A percentile compares a stretch with the other conserved stretches of the same genome.
Evolutionary conservation across 2,888 invertebrate species (phyloP).

Genomic region (Drosophila vallismaia): DNA sequence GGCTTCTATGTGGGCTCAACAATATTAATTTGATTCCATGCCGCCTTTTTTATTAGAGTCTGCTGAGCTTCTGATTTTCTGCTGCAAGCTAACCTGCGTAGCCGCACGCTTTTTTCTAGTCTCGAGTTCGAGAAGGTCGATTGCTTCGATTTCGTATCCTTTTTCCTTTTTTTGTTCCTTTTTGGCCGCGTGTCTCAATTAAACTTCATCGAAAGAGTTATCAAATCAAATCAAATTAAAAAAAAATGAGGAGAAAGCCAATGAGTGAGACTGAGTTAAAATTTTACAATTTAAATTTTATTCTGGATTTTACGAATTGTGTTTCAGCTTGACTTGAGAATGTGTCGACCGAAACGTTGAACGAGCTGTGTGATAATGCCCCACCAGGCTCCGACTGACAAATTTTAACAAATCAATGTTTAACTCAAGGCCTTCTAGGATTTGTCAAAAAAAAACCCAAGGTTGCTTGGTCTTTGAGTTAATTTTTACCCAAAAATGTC

Average conservation of each 20-base stretch:
- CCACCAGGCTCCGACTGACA: neutral
- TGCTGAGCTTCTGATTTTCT: neutral
- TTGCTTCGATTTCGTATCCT: neutral
- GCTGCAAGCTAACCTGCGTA: neutral
- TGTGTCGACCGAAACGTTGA: slow-evolving; percentile 61
- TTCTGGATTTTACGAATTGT: slow-evolving; percentile 32
- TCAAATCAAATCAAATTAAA: neutral
- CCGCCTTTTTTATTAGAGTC: neutral
- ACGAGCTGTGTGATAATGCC: slow-evolving; percentile 48
- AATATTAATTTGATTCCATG: neutral
- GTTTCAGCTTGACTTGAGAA: slow-evolving; percentile 32
- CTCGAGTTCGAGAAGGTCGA: neutral
- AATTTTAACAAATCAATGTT: neutral
- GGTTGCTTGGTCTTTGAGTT: neutral
- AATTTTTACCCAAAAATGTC: neutral
- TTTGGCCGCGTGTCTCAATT: neutral
- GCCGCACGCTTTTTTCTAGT: neutral
- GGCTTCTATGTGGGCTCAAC: neutral
- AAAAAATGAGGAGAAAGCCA: neutral
- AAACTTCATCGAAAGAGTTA: slow-evolving; percentile 9
- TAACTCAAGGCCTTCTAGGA: slow-evolving; percentile 26
- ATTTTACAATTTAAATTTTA: slow-evolving; percentile 22
- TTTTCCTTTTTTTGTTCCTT: neutral
- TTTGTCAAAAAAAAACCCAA: neutral
- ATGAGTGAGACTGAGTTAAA: slow-evolving; percentile 3